Base-by-base conservation (phyloP, 2,113 vertebrate genomes). In the Suricata suricatta region DNA sequence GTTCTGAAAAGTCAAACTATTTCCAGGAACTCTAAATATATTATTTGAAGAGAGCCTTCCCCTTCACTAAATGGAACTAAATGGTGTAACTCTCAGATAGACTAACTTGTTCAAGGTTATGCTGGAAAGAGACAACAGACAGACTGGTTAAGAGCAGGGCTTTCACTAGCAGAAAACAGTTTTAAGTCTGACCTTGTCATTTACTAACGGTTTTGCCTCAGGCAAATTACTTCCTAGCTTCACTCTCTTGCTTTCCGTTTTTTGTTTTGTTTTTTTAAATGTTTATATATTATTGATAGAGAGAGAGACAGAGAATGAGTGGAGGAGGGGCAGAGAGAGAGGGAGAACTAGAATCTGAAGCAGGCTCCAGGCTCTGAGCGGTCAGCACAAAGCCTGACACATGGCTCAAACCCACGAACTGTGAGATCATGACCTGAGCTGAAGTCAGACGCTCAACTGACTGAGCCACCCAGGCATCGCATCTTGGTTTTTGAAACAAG, bases 401-500 rank as follows among this genome's bases (percentile, higher is more conserved):
- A 10, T 7, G 44, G 44, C 44, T 47, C 44, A 8, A 47, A 47
- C 44, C 44, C 44, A 47, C 44, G 9, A 47, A 47, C 44, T 47
- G 44, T 47, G 44, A 47, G 44, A 47, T 47, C 44, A 47, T 47
- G 44, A 47, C 44, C 44, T 47, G 44, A 47, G 44, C 44, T 47
- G 44, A 47, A 47, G 44, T 47, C 44, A 10, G 10, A 47, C 44
- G 7, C 44, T 47, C 44, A 47, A 47, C 44, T 1, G 10, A 47
- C 44, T 47, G 44, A 47, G 44, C 44, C 44, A 47, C 44, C 44
- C 44, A 47, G 44, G 44, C 44, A 10, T 10, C 44, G 4, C 44
- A 47, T 90, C 31, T 27, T 90, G 25, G 38, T 71, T 90, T 86
- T 95, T 96, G 68, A 82, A 77, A 83, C 19, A 86, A 64, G 60